Base-by-base conservation (phyloP, 2,113 vertebrate species). In the Junco hyemalis region DNA sequence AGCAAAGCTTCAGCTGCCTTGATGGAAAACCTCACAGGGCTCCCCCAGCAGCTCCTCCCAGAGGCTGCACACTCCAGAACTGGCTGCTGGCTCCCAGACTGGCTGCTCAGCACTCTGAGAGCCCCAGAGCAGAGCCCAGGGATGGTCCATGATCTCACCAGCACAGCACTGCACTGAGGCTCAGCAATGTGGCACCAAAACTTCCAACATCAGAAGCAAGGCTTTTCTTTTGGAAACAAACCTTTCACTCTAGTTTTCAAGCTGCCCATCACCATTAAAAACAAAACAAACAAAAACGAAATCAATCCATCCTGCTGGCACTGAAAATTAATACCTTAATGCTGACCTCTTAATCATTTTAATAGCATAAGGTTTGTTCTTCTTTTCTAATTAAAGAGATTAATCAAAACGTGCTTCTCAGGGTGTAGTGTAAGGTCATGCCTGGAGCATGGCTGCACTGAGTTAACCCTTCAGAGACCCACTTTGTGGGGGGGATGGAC, bases 271-370 rank as follows among this genome's bases (percentile, higher is more conserved):
- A 51, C 11, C 53, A 26, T 14, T 33, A 70, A 85, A 88, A 77
- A 85, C 36, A 64, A 92, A 91, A 12, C 18, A 82, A 73, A 86
- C 65, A 64, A 92, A n/a, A 92, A n/a, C 25, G 40, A 83, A 83
- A 77, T 47, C 60, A 78, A 93, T 78, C 80, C 72, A 86, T 44
- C 56, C 6, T 8, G 42, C 72, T 92, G 83, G 82, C 83, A 74
- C 79, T 44, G 82, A 86, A 93, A 88, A 96, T 86, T 93, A 93
- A 92, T 66, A 81, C 64, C 79, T 88, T 90, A 95, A 93, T 86
- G 86, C 80, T 93, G 88, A 93, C 80, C 91, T 94, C 81, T 83
- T 86, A 94, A 96, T 92, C 81, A 89, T 91, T 95, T 93, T 94
- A 96, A 88, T 86, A 78, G 76, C 86, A 8, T 83, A 83, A 86